These are phyloP conservation scores for Lagodon rhomboides DNA, from an alignment of 2,797 vertebrate species.

Conservation along the genomic window DNA sequence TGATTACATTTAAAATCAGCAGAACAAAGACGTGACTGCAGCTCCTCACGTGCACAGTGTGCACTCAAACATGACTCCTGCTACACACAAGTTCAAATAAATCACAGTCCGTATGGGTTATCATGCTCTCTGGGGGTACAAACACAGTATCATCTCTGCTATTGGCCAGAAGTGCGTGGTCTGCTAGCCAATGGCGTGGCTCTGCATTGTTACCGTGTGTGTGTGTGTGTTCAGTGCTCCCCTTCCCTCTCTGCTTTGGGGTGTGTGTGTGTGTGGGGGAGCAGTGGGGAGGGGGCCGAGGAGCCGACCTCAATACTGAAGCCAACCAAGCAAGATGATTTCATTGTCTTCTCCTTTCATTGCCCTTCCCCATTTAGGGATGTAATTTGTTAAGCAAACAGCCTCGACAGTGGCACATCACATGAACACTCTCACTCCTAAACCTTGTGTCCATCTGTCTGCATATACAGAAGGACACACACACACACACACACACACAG, in stretches of 20 bases:
- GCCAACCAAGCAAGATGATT: conserved; percentile 76
- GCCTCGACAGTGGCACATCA: conserved; percentile 19
- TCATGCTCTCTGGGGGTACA: conserved; percentile 56
- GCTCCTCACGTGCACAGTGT: conserved; percentile 20
- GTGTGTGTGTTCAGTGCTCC: conserved; percentile 55
- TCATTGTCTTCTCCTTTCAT: conserved; percentile 71
- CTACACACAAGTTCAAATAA: conserved; percentile 57
- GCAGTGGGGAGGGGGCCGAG: conserved; percentile 6
- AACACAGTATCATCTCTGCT: conserved; percentile 54
- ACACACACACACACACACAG: conserved; percentile 12
- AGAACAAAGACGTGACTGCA: conserved; percentile 4
- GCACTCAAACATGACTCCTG: conserved; percentile 2
- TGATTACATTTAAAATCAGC: conserved; percentile 23
- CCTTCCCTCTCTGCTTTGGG: conserved; percentile 57
- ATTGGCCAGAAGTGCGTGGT: conserved; percentile 79
- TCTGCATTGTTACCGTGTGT: conserved; percentile 74
- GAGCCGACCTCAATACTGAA: conserved; percentile 70
- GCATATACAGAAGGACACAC: conserved; percentile 14
- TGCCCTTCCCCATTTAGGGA: conserved; percentile 53
- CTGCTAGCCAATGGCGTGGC: conserved; percentile 72
- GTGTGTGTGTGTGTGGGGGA: conserved; percentile 7
- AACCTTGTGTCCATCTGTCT: conserved; percentile 1
- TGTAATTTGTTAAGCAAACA: conserved; percentile 68
- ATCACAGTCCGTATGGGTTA: conserved; percentile 54
- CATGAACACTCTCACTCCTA: conserved; percentile 55